Base-by-base conservation (phyloP, 2,888 invertebrate species). In the Andrena bucephala region DNA sequence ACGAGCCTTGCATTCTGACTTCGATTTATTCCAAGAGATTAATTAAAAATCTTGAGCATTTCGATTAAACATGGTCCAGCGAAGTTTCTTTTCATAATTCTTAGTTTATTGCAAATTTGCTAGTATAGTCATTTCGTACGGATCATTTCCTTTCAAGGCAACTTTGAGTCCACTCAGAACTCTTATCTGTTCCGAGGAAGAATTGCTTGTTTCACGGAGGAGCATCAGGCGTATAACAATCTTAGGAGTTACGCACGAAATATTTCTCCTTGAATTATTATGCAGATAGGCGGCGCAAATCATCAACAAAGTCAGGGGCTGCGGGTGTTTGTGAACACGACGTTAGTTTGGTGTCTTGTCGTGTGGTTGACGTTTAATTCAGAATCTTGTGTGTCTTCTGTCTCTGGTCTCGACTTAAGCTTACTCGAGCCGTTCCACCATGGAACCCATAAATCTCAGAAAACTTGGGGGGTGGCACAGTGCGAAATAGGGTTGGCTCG, bases 331-430 rank as follows among this genome's bases (percentile, higher is more conserved):
- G 67, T 36, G 80, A 62, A 60, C 78, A 72, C 66, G 72, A 66
- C 86, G 84, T 81, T 86, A 84, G 84, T 84, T 84, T 71, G 76
- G 79, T 65, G 66, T 77, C 85, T 87, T 91, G 89, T 89, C 89
- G 88, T 91, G 91, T 83, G 91, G 91, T 91, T 90, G 90, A 89
- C 90, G 85, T 87, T 86, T 90, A 91, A 91, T 91, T 90, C 89
- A 84, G 81, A 81, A 82, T 84, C 85, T 85, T 83, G 85, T 82
- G 88, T 85, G 85, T 85, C 87, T 83, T 82, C 76, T 67, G 81
- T 75, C 76, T 78, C 72, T 72, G 74, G 60, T 36, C 75, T 67
- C 62, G 86, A 77, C 77, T 74, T 75, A 52, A 70, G 87, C 81
- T 77, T 81, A 59, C 77, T 81, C 87, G 42, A 52, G 65, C 50